phyloP scores from a whole-genome alignment of 2,797 vertebrate genomes.

The Masticophis lateralis region DNA sequence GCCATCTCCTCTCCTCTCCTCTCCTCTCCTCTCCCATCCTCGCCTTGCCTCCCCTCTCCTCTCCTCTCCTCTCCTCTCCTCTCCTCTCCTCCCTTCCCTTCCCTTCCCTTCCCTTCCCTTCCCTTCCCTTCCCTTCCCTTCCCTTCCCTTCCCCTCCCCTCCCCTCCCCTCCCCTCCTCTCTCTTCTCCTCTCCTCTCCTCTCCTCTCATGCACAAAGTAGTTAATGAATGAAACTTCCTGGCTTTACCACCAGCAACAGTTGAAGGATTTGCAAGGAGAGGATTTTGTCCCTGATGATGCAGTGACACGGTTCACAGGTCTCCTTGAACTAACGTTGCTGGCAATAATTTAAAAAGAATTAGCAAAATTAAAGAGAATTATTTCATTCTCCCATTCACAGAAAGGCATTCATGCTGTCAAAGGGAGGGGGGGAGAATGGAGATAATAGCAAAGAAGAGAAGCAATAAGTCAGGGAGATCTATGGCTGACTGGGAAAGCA shows the following conservation, averaged over 20 bases:
- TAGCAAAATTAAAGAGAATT: conserved; percentile 41
- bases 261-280: conserved; percentile 33
- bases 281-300: neutral
- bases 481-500: neutral
- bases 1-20: conserved; percentile 48
- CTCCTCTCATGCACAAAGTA: conserved; percentile 57
- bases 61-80: no score
- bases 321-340: conserved; percentile 12
- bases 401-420: neutral
- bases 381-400: conserved; percentile 42
- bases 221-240: conserved; percentile 44
- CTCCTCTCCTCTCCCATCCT: no score
- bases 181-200: neutral
- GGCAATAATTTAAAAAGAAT: conserved; percentile 49
- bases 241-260: conserved; percentile 29
- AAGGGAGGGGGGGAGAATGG: neutral
- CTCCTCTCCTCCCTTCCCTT: no score
- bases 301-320: neutral
- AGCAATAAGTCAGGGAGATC: neutral
- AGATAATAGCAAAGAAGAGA: neutral
- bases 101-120: no score
- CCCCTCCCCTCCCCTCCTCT: accelerated
- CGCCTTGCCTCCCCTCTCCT: accelerated
- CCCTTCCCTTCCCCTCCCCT: no score
- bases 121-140: no score